Percentiles rank a stretch among this genome's conserved stretches.
phyloP scores from a whole-genome alignment of 64 coral and sea anemone genomes.

The Stichodactyla mertensii region DNA sequence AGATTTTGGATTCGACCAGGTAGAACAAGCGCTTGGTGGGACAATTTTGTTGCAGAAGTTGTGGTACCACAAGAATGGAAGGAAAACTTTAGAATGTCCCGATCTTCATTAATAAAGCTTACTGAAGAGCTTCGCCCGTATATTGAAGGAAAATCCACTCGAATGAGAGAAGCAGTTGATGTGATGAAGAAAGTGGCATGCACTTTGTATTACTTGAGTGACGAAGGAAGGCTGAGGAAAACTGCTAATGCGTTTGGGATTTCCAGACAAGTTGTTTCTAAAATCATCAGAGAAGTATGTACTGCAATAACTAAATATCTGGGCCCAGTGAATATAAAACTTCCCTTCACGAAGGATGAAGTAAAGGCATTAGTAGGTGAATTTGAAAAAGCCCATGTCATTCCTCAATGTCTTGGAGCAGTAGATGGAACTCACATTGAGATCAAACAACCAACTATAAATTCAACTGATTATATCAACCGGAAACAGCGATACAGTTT shows the following conservation, averaged over 20 bases:
- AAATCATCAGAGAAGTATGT: slow-evolving; percentile 20
- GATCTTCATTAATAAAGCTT: not conserved
- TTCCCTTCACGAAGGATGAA: not conserved
- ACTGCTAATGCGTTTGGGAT: slow-evolving; percentile 30
- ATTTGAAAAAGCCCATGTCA: no score
- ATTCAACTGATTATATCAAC: no score
- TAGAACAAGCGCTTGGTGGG: slow-evolving; percentile 10
- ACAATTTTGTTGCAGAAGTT: not conserved
- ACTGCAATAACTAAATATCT: slow-evolving; percentile 1
- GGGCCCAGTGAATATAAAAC: not conserved
- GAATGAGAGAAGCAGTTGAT: slow-evolving; percentile 24
- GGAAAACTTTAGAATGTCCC: slow-evolving; percentile 4
- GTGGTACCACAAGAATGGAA: not conserved
- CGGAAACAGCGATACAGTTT: no score
- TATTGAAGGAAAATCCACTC: slow-evolving; percentile 19
- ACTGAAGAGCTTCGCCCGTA: slow-evolving; percentile 1
- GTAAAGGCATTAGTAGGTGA: not conserved
- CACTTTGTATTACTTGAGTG: slow-evolving; percentile 33
- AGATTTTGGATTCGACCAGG: slow-evolving; percentile 18
- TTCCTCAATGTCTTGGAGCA: no score
- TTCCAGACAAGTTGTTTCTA: slow-evolving; percentile 20
- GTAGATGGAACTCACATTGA: no score
- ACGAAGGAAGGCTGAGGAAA: slow-evolving; percentile 19
- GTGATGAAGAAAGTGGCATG: slow-evolving; percentile 34
- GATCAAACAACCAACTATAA: no score